Evolutionary conservation across 2,888 invertebrate species (phyloP).

Genomic region (Graphium colonna): DNA sequence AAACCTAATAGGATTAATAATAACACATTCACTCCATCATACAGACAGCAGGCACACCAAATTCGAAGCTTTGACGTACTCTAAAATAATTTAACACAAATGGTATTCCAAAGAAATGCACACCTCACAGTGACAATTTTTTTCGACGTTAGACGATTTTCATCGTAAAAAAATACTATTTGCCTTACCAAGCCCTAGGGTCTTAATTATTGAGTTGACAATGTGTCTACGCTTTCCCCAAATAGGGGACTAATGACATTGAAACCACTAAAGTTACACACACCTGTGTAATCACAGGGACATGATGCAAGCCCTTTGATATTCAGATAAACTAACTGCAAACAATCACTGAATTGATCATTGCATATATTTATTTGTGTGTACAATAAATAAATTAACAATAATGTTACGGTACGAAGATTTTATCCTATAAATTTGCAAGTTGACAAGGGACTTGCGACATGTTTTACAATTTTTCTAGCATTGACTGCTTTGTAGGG

Average conservation of each 20-base stretch:
- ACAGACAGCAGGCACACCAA: slow-evolving; percentile 49
- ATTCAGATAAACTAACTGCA: not conserved
- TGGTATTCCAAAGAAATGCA: slow-evolving; percentile 33
- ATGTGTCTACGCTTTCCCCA: slow-evolving; percentile 2
- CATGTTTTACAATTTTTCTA: no score
- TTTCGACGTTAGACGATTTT: slow-evolving; percentile 34
- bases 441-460: not conserved
- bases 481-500: no score
- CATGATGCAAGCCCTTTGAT: slow-evolving; percentile 8
- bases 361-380: not conserved
- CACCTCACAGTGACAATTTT: not conserved
- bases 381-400: not conserved
- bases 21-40: slow-evolving; percentile 71
- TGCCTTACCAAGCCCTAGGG: slow-evolving; percentile 10
- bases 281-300: slow-evolving; percentile 9
- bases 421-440: not conserved
- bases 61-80: slow-evolving; percentile 47
- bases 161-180: slow-evolving; percentile 41
- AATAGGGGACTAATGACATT: not conserved
- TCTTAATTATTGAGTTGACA: slow-evolving; percentile 6
- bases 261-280: slow-evolving; percentile 14
- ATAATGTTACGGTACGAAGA: not conserved
- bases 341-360: not conserved
- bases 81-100: slow-evolving; percentile 52
- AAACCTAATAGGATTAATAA: slow-evolving; percentile 72